Base-by-base conservation (phyloP, 2,113 vertebrate species). In the Chelonoidis abingdonii region DNA sequence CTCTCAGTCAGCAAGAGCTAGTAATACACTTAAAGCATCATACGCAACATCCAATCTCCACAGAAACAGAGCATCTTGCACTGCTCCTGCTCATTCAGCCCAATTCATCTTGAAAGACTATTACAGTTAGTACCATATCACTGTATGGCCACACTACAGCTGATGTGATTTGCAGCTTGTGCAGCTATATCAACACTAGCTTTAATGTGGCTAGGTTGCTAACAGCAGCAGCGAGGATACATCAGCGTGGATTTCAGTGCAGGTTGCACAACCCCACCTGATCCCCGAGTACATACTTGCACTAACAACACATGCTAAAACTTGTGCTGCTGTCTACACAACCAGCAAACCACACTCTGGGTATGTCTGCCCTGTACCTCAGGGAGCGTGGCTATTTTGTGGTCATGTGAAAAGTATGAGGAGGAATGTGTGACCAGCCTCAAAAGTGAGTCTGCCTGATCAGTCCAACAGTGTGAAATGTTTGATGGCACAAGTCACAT, bases 41-140 rank as follows among this genome's bases (percentile, higher is more conserved):
- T 1, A 17, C 2, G 75, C 14, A 50, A 13, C 7, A 69, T 19
- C 3, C 3, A 81, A 29, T 2, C 47, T 25, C 53, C 25, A 56
- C 17, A 56, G 13, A 56, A 87, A 14, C 11, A 22, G 88, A 80
- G 11, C 0, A 0, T 27, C 1, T 25, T 83, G 38, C 27, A 83
- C 1, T 47, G 25, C 0, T 2, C 10, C 53, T 47, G 6, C 3
- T 38, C 10, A 53, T 0, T 0, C 1, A 53, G 9, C 4, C 72
- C 6, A 27, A 44, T 44, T 41, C 72, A 44, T 6, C 41, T 7
- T 10, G 72, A 44, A 76, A 76, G 24, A 10, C 41, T 44, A 47
- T 6, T 13, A 14, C 14, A 44, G 38, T 41, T 41, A 41, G 41
- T 41, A 41, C 41, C 41, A 41, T 41, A 41, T 41, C 41, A 41